A percentile compares a stretch with the other conserved stretches of the same genome.
Evolutionary conservation across 2,113 vertebrate species (phyloP).

Genomic region (Acinonyx jubatus): DNA sequence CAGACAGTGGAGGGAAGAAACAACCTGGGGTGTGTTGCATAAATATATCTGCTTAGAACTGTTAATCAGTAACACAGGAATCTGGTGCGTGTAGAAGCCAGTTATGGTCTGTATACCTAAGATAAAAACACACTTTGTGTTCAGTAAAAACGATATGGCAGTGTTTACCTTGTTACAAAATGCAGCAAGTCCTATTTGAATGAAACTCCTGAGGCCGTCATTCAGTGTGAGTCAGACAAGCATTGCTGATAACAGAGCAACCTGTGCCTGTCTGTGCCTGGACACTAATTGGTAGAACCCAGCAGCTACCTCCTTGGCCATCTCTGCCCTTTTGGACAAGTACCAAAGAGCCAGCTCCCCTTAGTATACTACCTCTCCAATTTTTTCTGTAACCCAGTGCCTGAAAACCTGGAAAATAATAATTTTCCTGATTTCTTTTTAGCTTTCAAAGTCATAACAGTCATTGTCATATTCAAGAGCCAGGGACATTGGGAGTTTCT

Average conservation of each 20-base stretch:
- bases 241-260: background rate
- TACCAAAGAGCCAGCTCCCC: conserved; percentile 34
- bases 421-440: background rate
- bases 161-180: conserved; percentile 80
- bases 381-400: background rate
- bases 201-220: conserved; percentile 56
- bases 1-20: conserved; percentile 44
- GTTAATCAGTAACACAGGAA: conserved; percentile 84
- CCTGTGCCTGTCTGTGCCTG: conserved; percentile 67
- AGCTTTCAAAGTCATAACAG: background rate
- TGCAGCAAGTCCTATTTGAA: conserved; percentile 66
- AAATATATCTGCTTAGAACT: conserved; percentile 37
- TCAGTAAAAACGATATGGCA: conserved; percentile 69
- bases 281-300: background rate
- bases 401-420: background rate
- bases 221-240: conserved; percentile 64
- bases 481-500: background rate
- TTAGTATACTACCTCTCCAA: background rate
- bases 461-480: background rate
- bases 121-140: conserved; percentile 77
- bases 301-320: background rate
- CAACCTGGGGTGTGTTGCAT: conserved; percentile 56
- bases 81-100: conserved; percentile 73
- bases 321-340: conserved; percentile 3
- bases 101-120: conserved; percentile 77